Evolutionary conservation across 2,888 invertebrate species (phyloP), one percentile per base, ranked within the genome.

Genomic region (Hyposoter didymator): DNA sequence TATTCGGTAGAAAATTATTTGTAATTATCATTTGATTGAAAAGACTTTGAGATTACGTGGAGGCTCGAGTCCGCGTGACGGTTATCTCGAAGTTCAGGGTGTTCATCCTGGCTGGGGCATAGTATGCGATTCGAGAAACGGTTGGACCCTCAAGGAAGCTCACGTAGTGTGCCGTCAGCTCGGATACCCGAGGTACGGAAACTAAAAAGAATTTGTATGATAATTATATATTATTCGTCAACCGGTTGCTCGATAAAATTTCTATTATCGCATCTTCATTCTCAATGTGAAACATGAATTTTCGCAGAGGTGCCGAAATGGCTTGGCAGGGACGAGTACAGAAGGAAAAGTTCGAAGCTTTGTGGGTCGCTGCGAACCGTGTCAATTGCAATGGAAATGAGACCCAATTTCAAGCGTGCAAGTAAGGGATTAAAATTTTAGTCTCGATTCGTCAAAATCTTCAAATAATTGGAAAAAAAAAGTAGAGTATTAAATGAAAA

Each of bases 111-210:
- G 94, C 1, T 95, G 95, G 95, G 95, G 95, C 5, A 90, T 94
- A 6, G 94, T 95, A 39, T 95, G 95, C 87, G 95, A 95, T 87
- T 88, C 91, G 73, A 93, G 89, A 75, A 93, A 93, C 47, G 89
- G 91, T 74, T 95, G 95, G 95, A 94, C 93, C 69, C 90, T 95
- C 14, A 92, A 92, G 35, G 95, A 95, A 91, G 95, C 95, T 17
- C 91, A 93, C 76, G 92, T 95, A 22, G 93, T 95, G 14, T 95
- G 95, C 90, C 92, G 91, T 82, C 94, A 95, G 87, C 92, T 95
- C 1, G 95, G 95, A 59, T 95, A 94, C 86, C 84, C 89, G 49
- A 94, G 94, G 95, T 95, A 91, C 22, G 62, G 59, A 66, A 59
- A 59, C 69, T 79, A 17, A n/a, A 82, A 79, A 55, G 52, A 69